Evolutionary conservation across 2,888 invertebrate genomes (phyloP), one percentile per base, ranked within the genome.

Genomic region (Erynnis tages): DNA sequence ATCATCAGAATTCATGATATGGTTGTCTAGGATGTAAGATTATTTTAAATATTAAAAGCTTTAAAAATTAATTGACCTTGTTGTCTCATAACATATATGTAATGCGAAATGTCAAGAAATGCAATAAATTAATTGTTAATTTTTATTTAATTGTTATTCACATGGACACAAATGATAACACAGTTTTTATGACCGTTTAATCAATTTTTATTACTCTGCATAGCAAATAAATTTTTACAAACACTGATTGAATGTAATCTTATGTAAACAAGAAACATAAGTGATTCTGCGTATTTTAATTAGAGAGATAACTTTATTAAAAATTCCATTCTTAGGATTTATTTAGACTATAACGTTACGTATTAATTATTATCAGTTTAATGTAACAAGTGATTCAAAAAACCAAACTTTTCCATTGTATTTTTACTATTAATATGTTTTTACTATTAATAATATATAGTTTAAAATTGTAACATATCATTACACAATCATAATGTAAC

Each of bases 131-230:
- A 4, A 21, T 21, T 21, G 6, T 21, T 21, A 4, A 4, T 21
- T 21, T 21, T 2, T 2, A 27, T n/a, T 45, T 45, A 45, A 35
- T 46, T 49, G 40, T 50, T 50, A 50, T 50, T 43, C 27, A 54
- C 65, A 65, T 71, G 69, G 67, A 59, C 59, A 47, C 40, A 7
- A 11, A 30, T 53, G 62, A 65, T 65, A 65, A 61, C 44, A 23
- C 43, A 17, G 40, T 25, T 48, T 48, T 60, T 61, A 57, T 38
- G 47, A 54, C 54, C 44, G 46, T 54, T 50, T 56, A 55, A 55
- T 53, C 47, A 49, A 48, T 55, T 55, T n/a, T 53, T 54, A 57
- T 54, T 47, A 21, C 35, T 29, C 29, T 16, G 29, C 10, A n/a
- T 21, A 27, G 13, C 43, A 50, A 50, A 50, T 35, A 44, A 44